Base-by-base conservation (phyloP, 2,797 vertebrate species). In the Telmatherina bonti region DNA sequence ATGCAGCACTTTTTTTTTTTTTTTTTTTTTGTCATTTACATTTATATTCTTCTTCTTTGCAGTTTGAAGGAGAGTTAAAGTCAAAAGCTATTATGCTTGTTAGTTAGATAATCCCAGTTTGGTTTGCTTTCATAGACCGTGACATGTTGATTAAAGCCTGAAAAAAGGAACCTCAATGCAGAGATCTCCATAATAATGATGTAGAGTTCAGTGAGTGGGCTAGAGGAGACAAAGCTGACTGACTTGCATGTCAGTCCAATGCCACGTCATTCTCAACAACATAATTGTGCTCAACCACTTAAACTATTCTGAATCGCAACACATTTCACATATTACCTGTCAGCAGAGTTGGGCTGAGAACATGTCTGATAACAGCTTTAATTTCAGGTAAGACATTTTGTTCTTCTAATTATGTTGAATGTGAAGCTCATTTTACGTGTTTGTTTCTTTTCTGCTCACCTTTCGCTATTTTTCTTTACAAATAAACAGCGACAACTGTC, bases 261-360 rank as follows among this genome's bases (percentile, higher is more conserved):
- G 62, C 79, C 88, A 89, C 90, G 93, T 91, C 78, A 87, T 70
- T 80, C 77, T 90, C 72, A 86, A 90, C 84, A 83, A 83, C 79
- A 89, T 90, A 91, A 92, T 93, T 89, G 75, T 86, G 57, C 72
- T 86, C 65, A 84, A 83, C 67, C 55, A 43, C 22, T 69, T 66
- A 62, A 56, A 55, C 52, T 63, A 54, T 58, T 87, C 74, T 78
- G 67, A 87, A 84, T 87, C 67, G 70, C 47, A 66, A 83, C 78
- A 61, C 18, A 74, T 84, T 78, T 82, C 57, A 70, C 62, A 74
- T 51, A 57, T 74, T 49, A 74, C 54, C 54, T 60, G 62, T 65
- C 76, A 12, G 61, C 63, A 24, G 82, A 79, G 78, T 62, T 60
- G 72, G 30, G 79, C 74, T 77, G 58, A 74, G 75, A 57, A 56